Evolutionary conservation across 2,797 vertebrate species (phyloP).

Genomic region (Mareca strepera): DNA sequence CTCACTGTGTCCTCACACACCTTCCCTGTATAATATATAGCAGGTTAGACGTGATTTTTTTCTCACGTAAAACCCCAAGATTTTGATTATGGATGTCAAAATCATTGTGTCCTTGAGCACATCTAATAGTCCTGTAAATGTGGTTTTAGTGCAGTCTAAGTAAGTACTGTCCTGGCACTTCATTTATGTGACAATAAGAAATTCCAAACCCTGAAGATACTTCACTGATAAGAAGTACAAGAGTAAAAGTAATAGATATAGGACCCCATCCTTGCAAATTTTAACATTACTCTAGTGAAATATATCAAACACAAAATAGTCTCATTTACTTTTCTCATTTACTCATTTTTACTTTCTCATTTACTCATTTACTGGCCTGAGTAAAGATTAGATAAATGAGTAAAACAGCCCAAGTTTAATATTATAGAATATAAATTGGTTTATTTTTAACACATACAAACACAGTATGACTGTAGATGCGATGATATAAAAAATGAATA

Average conservation of each 20-base stretch:
- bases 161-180: neutral
- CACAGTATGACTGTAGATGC: neutral
- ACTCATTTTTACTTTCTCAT: too few species aligned
- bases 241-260: neutral
- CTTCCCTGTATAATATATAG: neutral
- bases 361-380: too few species aligned
- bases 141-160: neutral
- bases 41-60: neutral
- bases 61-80: neutral
- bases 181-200: neutral
- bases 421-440: neutral
- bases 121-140: neutral
- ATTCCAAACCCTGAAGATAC: neutral
- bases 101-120: neutral
- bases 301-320: neutral
- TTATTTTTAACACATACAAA: neutral
- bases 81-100: neutral
- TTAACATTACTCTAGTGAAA: neutral
- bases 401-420: neutral
- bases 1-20: accelerated
- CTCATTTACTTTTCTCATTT: neutral
- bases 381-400: neutral
- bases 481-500: neutral
- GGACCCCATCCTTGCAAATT: neutral
- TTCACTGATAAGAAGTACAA: neutral